Evolutionary conservation across 2,888 invertebrate species (phyloP).

Genomic region (Parasteatoda lunata): DNA sequence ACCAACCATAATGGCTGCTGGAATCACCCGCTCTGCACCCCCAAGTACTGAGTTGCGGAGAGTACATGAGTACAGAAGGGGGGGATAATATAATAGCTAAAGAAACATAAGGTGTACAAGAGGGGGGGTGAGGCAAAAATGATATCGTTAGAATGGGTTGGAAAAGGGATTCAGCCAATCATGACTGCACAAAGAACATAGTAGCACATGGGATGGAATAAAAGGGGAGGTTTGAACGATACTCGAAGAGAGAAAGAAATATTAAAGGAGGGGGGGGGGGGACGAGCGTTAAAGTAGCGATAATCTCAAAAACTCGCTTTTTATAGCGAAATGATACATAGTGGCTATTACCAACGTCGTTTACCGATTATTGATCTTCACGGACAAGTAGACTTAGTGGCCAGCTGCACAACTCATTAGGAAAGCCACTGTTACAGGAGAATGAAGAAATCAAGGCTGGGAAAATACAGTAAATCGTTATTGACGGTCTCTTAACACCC

Average conservation of each 20-base stretch:
- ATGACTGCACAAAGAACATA: constrained; percentile 66
- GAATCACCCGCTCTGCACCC: constrained; percentile 46
- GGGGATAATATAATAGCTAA: constrained; percentile 66
- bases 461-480: constrained; percentile 56
- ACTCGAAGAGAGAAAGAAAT: constrained; percentile 62
- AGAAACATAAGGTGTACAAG: constrained; percentile 62
- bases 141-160: constrained; percentile 61
- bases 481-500: constrained; percentile 50
- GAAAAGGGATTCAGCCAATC: constrained; percentile 63
- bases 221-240: constrained; percentile 29
- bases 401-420: constrained; percentile 68
- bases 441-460: constrained; percentile 17
- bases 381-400: constrained; percentile 64
- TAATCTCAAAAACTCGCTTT: constrained; percentile 67
- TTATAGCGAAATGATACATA: constrained; percentile 67
- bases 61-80: not conserved
- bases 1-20: constrained; percentile 63
- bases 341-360: constrained; percentile 68
- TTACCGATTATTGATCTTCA: constrained; percentile 69
- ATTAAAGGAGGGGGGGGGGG: constrained; percentile 38
- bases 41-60: too few species aligned
- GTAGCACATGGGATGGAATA: constrained; percentile 60
- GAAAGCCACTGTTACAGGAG: constrained; percentile 23
- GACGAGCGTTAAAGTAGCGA: constrained; percentile 56
- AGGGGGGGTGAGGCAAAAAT: constrained; percentile 50